phyloP scores from a whole-genome alignment of 2,113 vertebrate genomes.

The Seriola dumerili region DNA sequence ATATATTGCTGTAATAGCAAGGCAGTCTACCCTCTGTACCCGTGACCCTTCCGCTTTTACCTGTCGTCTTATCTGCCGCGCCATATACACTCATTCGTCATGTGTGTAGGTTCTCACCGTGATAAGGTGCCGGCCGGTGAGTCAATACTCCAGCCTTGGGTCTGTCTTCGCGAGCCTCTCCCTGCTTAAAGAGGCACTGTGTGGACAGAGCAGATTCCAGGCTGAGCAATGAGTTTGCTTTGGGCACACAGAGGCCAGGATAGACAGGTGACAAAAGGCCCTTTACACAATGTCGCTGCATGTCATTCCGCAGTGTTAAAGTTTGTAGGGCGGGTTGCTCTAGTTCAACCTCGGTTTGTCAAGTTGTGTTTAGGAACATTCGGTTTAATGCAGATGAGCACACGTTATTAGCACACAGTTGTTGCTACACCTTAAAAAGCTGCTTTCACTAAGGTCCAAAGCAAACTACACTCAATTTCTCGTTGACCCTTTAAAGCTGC shows the following conservation, averaged over 20 bases:
- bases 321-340: constrained; percentile 46
- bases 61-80: constrained; percentile 75
- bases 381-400: neutral
- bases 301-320: constrained; percentile 47
- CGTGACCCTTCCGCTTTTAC: constrained; percentile 73
- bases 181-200: constrained; percentile 74
- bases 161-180: constrained; percentile 75
- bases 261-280: constrained; percentile 67
- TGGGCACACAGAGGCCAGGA: constrained; percentile 66
- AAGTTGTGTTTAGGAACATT: constrained; percentile 21
- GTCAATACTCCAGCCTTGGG: constrained; percentile 76
- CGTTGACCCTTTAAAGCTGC: neutral
- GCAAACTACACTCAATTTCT: neutral
- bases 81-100: constrained; percentile 78
- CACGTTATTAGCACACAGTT: neutral
- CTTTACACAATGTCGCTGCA: constrained; percentile 63
- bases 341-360: constrained; percentile 29
- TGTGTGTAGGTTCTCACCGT: constrained; percentile 78
- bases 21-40: constrained; percentile 61
- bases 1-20: constrained; percentile 54
- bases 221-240: constrained; percentile 79
- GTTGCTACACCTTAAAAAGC: neutral
- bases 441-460: neutral
- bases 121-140: constrained; percentile 76
- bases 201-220: constrained; percentile 78